A percentile compares a stretch with the other conserved stretches of the same genome.
Conservation (phyloP, 1,140 invertebrate species). For the Magallana angulata region DNA sequence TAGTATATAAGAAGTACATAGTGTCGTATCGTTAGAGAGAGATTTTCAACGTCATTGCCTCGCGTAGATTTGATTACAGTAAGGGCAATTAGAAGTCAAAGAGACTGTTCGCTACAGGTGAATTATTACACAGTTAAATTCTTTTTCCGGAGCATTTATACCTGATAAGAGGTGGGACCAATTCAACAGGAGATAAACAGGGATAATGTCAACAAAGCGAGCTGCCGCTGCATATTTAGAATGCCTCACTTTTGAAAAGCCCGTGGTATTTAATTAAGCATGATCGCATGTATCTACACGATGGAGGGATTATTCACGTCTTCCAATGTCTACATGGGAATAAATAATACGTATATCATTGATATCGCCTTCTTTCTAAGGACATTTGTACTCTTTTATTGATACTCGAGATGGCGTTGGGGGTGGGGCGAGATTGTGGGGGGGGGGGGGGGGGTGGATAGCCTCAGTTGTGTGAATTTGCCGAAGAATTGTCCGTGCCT, state of each 20-base stretch:
- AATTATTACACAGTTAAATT: neutral
- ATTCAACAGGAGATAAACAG: conserved; percentile 5
- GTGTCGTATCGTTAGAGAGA: no score
- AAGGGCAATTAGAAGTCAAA: conserved; percentile 23
- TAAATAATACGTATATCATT: no score
- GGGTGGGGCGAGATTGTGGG: no score
- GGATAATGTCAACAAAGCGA: conserved; percentile 13
- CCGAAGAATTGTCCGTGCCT: no score
- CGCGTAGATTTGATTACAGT: neutral
- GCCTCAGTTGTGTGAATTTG: no score
- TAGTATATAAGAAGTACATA: neutral
- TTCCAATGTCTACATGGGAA: no score
- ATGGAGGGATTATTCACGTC: neutral
- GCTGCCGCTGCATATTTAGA: conserved; percentile 3
- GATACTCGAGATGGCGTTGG: no score
- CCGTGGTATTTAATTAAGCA: neutral
- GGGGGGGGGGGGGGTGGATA: no score
- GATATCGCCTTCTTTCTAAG: no score
- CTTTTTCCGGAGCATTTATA: neutral
- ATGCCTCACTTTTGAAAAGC: neutral
- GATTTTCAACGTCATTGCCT: neutral
- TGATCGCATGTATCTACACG: neutral
- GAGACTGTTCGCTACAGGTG: neutral
- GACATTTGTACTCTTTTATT: no score
- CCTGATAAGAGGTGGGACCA: neutral